phyloP scores from a whole-genome alignment of 2,113 vertebrate genomes.

The Ia io region DNA sequence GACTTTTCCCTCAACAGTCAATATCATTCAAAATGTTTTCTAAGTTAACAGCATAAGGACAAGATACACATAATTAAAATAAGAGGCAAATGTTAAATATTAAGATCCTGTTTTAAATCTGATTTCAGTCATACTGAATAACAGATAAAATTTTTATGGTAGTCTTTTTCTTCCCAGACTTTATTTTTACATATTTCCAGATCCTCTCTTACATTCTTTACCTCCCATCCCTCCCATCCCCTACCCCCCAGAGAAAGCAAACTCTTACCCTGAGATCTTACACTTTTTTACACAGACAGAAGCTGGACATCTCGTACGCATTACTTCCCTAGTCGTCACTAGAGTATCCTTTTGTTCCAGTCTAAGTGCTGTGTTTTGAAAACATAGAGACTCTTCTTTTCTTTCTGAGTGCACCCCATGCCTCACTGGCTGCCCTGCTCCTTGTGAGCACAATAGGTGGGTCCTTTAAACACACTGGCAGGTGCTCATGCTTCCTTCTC shows the following conservation, averaged over 20 bases:
- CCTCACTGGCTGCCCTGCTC: neutral
- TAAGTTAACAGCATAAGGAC: neutral
- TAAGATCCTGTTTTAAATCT: neutral
- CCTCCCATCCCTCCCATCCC: neutral
- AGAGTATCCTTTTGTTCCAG: neutral
- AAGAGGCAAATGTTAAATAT: neutral
- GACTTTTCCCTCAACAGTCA: neutral
- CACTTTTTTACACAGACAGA: neutral
- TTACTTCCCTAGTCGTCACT: accelerated
- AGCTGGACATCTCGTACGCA: accelerated
- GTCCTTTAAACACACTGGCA: accelerated
- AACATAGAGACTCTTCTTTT: accelerated
- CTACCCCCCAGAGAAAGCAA: neutral
- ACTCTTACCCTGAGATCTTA: neutral
- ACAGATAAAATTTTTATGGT: neutral
- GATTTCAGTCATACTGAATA: neutral
- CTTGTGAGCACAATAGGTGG: neutral
- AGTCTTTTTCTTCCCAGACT: neutral
- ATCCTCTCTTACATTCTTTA: neutral
- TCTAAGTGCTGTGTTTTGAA: neutral
- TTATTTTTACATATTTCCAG: neutral
- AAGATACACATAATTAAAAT: neutral
- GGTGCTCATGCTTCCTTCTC: neutral
- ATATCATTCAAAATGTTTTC: neutral
- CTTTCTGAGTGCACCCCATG: accelerated